Percentiles rank a stretch among this genome's conserved stretches.
Evolutionary conservation across 2,113 vertebrate species (phyloP).

Genomic region (Prochilodus magdalenae): DNA sequence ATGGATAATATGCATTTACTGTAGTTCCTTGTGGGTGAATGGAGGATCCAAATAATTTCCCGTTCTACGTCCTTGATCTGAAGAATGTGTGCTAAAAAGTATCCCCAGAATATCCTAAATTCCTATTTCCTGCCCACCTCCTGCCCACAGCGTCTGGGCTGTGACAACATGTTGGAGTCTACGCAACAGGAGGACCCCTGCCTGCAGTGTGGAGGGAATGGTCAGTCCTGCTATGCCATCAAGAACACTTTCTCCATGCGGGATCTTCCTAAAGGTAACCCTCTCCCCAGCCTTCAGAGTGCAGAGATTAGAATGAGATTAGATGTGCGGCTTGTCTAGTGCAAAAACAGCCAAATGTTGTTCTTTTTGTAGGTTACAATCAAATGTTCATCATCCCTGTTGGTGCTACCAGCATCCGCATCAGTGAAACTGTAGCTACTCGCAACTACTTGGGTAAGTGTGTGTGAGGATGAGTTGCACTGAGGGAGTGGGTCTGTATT

Average conservation of each 20-base stretch:
- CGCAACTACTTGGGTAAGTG: constrained; percentile 93
- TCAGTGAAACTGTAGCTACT: constrained; percentile 86
- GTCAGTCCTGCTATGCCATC: constrained; percentile 83
- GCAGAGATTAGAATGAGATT: neutral
- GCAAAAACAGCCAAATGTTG: neutral
- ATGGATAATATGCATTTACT: no score
- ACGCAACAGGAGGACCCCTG: constrained; percentile 90
- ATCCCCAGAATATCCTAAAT: neutral
- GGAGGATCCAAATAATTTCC: neutral
- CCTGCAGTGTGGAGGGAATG: constrained; percentile 90
- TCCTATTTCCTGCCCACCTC: neutral
- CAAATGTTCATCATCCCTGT: constrained; percentile 89
- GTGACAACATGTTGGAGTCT: constrained; percentile 90
- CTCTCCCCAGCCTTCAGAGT: neutral
- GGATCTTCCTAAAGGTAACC: constrained; percentile 83
- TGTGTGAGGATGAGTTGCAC: neutral
- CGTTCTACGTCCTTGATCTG: neutral
- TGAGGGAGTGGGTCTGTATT: neutral
- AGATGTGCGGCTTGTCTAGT: neutral
- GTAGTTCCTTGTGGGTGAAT: no score
- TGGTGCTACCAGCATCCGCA: constrained; percentile 88
- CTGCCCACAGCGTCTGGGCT: constrained; percentile 83
- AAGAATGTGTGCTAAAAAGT: neutral
- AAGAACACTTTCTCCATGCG: constrained; percentile 81
- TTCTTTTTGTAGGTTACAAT: constrained; percentile 86